A percentile compares a stretch with the other conserved stretches of the same genome.
Evolutionary conservation across 2,797 vertebrate genomes (phyloP).

Genomic region (Eulemur mongoz): DNA sequence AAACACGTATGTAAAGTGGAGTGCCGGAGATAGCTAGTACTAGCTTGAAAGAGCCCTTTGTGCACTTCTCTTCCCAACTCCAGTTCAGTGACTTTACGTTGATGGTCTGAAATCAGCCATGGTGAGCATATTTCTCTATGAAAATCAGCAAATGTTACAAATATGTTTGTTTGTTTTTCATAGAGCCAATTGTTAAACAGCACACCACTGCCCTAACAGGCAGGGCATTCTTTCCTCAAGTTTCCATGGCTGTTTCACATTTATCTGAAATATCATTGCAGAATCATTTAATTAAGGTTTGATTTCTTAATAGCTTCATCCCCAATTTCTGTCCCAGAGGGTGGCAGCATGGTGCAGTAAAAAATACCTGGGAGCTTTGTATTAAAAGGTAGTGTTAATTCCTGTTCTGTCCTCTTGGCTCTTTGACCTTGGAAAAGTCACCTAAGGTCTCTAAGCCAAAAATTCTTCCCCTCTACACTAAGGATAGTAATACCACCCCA

Average conservation of each 20-base stretch:
- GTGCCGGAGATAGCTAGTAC: neutral
- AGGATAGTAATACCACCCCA: neutral
- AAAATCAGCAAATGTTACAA: neutral
- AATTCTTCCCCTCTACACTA: neutral
- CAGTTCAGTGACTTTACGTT: neutral
- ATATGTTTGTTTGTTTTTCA: neutral
- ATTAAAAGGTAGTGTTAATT: neutral
- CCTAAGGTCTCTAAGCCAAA: neutral
- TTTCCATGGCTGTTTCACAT: neutral
- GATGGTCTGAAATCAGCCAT: neutral
- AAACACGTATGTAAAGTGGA: neutral
- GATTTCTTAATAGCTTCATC: slow-evolving; percentile 9
- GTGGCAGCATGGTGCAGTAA: slow-evolving; percentile 3
- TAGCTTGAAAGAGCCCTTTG: neutral
- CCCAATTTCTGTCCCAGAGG: slow-evolving; percentile 32
- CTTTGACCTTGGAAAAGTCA: slow-evolving; percentile 33
- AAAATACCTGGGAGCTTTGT: neutral
- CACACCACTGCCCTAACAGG: neutral
- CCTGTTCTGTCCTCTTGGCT: neutral
- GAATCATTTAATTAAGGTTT: slow-evolving; percentile 45
- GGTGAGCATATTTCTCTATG: neutral
- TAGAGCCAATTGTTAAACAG: neutral
- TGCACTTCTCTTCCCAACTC: neutral
- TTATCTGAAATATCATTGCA: neutral
- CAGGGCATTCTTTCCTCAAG: neutral